Base-by-base conservation (phyloP, 2,797 vertebrate genomes). In the Gymnothorax javanicus region DNA sequence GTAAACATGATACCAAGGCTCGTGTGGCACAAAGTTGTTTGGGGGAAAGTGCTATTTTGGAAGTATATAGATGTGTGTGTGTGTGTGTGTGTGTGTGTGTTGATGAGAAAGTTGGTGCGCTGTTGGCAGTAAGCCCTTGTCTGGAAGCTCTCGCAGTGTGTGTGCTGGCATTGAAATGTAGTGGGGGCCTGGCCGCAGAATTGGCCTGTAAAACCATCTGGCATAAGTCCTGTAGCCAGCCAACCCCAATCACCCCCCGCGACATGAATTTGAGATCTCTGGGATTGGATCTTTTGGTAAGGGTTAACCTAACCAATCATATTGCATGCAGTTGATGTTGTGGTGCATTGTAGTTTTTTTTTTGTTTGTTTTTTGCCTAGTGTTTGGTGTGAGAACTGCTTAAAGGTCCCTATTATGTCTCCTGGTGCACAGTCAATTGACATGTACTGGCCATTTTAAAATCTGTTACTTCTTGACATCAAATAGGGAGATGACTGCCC, bases 51-150 rank as follows among this genome's bases (percentile, higher is more conserved):
- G 6, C 25, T 71, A 27, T 67, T 67, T 67, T 67, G 62, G 62
- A 67, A 23, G 57, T 20, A 11, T 27, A 15, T 60, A 60, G 50
- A 12, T 7, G 27, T n/a, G 15, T 20, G 11, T 23, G 11, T 56
- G 33, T 84, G 83, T 50, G n/a, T 84, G 83, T 84, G 83, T 59
- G 58, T 59, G 9, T 43, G 33, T 43, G 33, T 43, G 33, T 58
- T 33, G 6, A 17, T 15, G 27, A 17, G 77, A 12, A 50, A 2
- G 6, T 54, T 4, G 13, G 11, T 81, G 73, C 20, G 75, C 20
- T 27, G 43, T 56, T 17, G 1, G 77, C 13, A 52, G 9, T 81
- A 54, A 50, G 17, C 52, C 4, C 9, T 52, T 50, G 12, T 50
- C 75, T 79, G 27, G 17, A 12, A 50, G 73, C 20, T 23, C 27